Evolutionary conservation across 2,888 invertebrate species (phyloP).

Genomic region (Melieria picta): DNA sequence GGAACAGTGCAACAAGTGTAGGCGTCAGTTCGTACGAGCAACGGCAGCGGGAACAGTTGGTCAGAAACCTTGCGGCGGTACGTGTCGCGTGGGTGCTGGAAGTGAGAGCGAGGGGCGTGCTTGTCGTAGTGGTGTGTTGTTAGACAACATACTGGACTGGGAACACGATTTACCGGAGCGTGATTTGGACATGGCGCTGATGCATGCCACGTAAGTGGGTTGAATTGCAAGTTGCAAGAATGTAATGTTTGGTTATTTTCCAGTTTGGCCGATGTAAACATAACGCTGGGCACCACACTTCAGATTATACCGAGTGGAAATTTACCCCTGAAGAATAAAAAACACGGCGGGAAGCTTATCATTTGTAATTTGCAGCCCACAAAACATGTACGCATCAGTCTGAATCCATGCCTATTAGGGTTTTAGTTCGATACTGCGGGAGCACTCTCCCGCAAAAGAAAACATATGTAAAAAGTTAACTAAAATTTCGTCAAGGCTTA

Average conservation of each 20-base stretch:
- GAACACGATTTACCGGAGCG: slow-evolving; percentile 91
- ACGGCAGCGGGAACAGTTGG: slow-evolving; percentile 85
- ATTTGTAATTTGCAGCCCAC: slow-evolving; percentile 98
- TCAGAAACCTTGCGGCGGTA: slow-evolving; percentile 73
- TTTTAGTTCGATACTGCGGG: too few relatives aligned
- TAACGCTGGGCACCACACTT: slow-evolving; percentile 95
- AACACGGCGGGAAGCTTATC: slow-evolving; percentile 87
- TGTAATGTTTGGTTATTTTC: slow-evolving; percentile 54
- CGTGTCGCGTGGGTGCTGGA: slow-evolving; percentile 72
- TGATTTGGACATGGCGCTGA: slow-evolving; percentile 84
- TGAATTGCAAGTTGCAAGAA: not conserved
- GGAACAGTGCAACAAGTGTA: slow-evolving; percentile 89
- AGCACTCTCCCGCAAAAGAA: too few relatives aligned
- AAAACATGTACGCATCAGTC: slow-evolving; percentile 80
- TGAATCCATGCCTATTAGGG: too few relatives aligned
- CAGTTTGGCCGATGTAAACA: slow-evolving; percentile 91
- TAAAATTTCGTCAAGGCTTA: too few relatives aligned
- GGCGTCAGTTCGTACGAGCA: slow-evolving; percentile 84
- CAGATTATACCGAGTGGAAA: slow-evolving; percentile 98
- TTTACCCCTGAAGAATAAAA: slow-evolving; percentile 85
- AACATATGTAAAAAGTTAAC: too few relatives aligned
- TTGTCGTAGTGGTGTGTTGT: slow-evolving; percentile 90
- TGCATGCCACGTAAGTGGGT: slow-evolving; percentile 74
- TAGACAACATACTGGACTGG: slow-evolving; percentile 97
- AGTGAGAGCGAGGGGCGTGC: slow-evolving; percentile 68